These are phyloP conservation scores for Euwallacea fornicatus DNA, from an alignment of 1,140 invertebrate genomes.

Conservation along the genomic window DNA sequence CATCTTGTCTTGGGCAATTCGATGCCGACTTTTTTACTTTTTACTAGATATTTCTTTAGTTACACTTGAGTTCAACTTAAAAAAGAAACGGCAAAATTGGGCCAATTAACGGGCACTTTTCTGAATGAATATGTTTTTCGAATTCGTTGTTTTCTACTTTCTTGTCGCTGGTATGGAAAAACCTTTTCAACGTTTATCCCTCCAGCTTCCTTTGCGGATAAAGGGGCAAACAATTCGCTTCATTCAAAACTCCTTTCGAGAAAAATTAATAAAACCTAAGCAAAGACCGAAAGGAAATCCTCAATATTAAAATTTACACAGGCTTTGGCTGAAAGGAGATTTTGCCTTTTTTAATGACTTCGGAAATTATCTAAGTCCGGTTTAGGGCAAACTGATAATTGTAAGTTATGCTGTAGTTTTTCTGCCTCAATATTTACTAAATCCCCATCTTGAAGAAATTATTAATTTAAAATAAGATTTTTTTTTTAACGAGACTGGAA, in stretches of 20 bases:
- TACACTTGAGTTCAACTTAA: background rate
- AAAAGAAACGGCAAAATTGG: background rate
- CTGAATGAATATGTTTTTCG: background rate
- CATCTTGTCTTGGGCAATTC: constrained; percentile 17
- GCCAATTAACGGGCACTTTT: background rate
- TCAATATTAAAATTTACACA: constrained; percentile 7
- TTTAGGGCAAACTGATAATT: too few species aligned
- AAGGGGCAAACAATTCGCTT: constrained; percentile 11
- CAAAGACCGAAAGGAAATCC: constrained; percentile 2
- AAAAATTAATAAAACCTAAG: constrained; percentile 17
- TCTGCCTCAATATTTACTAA: too few species aligned
- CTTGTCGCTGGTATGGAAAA: background rate
- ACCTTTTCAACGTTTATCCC: constrained; percentile 1
- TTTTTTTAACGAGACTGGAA: too few species aligned
- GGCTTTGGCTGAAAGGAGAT: too few species aligned
- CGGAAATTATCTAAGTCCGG: too few species aligned
- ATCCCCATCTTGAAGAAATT: too few species aligned
- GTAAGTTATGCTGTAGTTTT: too few species aligned
- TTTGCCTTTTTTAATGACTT: too few species aligned
- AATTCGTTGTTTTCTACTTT: constrained; percentile 12
- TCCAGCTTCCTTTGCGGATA: constrained; percentile 7
- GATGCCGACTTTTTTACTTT: constrained; percentile 3
- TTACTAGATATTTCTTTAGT: constrained; percentile 3
- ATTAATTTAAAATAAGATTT: too few species aligned
- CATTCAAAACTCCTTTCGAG: constrained; percentile 8